phyloP scores from a whole-genome alignment of 2,888 invertebrate genomes.

The Flabesymbios commensalis region DNA sequence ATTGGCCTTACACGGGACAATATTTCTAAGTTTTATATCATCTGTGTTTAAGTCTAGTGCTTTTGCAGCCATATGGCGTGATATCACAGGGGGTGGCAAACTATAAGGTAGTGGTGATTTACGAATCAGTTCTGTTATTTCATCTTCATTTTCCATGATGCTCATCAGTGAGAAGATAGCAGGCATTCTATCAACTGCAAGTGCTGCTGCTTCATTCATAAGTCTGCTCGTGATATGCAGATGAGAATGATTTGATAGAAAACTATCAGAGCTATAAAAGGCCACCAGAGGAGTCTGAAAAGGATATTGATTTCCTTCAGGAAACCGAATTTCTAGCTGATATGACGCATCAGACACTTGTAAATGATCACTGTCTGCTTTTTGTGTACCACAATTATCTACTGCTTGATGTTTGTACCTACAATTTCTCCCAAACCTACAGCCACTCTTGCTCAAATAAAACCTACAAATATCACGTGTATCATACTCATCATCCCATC shows the following conservation, averaged over 20 bases:
- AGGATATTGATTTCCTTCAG: slow-evolving; percentile 46
- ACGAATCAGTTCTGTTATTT: slow-evolving; percentile 37
- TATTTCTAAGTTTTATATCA: too few species aligned
- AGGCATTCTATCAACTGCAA: slow-evolving; percentile 40
- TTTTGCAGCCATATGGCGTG: too few species aligned
- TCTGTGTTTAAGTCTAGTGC: too few species aligned
- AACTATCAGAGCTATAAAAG: slow-evolving; percentile 42
- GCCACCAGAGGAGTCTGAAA: slow-evolving; percentile 46
- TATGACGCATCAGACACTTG: slow-evolving; percentile 19
- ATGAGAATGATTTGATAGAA: slow-evolving; percentile 41
- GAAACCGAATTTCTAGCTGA: slow-evolving; percentile 51
- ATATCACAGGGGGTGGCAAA: too few species aligned
- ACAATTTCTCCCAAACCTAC: slow-evolving; percentile 42
- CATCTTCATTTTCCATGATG: slow-evolving; percentile 44
- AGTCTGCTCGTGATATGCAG: slow-evolving; percentile 48
- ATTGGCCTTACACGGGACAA: too few species aligned
- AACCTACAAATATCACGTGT: slow-evolving; percentile 41
- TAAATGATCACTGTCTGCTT: not conserved
- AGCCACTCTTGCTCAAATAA: slow-evolving; percentile 45
- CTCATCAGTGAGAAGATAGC: slow-evolving; percentile 49
- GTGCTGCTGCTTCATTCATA: slow-evolving; percentile 39
- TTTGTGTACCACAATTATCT: not conserved
- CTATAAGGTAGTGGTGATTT: slow-evolving; percentile 40
- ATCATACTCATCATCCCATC: not conserved
- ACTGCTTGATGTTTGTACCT: slow-evolving; percentile 10